Conservation (phyloP, 2,888 invertebrate species). For the Reticulitermes lucifugus region DNA sequence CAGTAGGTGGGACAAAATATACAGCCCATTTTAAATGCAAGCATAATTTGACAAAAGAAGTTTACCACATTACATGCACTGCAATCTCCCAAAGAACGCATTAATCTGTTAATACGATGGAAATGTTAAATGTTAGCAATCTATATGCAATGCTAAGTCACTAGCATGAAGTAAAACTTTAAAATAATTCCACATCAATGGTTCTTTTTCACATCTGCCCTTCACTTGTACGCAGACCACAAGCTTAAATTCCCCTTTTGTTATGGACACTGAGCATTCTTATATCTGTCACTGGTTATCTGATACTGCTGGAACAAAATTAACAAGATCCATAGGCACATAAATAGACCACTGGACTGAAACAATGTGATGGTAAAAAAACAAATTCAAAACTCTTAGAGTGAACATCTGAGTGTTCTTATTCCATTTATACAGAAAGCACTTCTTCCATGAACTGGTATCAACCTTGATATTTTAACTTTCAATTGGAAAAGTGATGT, state of each 20-base stretch:
- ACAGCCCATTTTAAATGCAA: not conserved
- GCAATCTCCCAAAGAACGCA: not conserved
- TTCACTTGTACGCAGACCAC: not conserved
- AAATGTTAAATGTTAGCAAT: not conserved
- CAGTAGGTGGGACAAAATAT: not conserved
- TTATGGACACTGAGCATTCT: not conserved
- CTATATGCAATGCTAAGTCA: not conserved
- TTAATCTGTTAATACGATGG: not conserved
- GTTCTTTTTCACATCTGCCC: not conserved
- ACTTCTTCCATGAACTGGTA: not conserved
- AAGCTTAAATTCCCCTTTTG: not conserved
- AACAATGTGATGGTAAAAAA: not conserved
- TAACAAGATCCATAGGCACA: not conserved
- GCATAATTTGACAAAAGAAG: too few species aligned
- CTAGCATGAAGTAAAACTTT: not conserved
- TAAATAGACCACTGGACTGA: not conserved
- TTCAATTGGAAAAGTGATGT: not conserved
- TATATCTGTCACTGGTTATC: constrained; percentile 8
- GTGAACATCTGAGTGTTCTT: not conserved
- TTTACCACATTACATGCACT: not conserved
- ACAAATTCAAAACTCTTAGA: not conserved
- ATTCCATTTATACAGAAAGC: not conserved
- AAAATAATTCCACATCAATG: not conserved
- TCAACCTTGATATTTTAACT: not conserved
- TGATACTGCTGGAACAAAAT: not conserved